Percentiles rank a stretch among this genome's conserved stretches.
These are phyloP conservation scores for Cephus spinipes DNA, from an alignment of 2,888 invertebrate species.

Conservation along the genomic window DNA sequence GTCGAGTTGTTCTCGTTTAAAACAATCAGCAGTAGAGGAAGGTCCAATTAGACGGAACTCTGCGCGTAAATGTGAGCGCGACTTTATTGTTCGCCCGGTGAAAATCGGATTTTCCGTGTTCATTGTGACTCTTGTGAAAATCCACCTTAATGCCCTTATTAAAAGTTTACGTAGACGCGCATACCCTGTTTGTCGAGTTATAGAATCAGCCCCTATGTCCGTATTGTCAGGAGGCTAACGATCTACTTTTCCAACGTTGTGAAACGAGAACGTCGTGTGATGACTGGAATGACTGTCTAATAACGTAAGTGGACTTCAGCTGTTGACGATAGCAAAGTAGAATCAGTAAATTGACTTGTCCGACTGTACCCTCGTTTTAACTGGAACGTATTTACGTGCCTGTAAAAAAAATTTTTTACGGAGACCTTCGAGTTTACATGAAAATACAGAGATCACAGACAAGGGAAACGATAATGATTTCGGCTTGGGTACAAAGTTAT, in stretches of 20 bases:
- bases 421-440: background rate
- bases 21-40: conserved; percentile 63
- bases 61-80: background rate
- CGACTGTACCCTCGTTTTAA: background rate
- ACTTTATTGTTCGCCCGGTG: background rate
- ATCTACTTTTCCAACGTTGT: background rate
- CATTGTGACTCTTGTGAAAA: background rate
- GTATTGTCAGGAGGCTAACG: background rate
- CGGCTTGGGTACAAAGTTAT: background rate
- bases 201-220: background rate
- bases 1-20: conserved; percentile 63
- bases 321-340: background rate
- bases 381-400: background rate
- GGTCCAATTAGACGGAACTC: conserved; percentile 57
- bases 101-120: background rate
- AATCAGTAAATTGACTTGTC: background rate
- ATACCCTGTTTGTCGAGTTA: background rate
- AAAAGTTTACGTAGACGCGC: background rate
- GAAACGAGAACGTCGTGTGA: background rate
- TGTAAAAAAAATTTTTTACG: background rate
- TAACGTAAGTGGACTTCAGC: background rate
- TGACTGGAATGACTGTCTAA: background rate
- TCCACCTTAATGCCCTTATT: background rate
- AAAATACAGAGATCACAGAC: background rate
- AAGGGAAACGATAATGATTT: background rate